These are phyloP conservation scores for Alexandromys fortis DNA, from an alignment of 2,113 vertebrate genomes.

Conservation along the genomic window DNA sequence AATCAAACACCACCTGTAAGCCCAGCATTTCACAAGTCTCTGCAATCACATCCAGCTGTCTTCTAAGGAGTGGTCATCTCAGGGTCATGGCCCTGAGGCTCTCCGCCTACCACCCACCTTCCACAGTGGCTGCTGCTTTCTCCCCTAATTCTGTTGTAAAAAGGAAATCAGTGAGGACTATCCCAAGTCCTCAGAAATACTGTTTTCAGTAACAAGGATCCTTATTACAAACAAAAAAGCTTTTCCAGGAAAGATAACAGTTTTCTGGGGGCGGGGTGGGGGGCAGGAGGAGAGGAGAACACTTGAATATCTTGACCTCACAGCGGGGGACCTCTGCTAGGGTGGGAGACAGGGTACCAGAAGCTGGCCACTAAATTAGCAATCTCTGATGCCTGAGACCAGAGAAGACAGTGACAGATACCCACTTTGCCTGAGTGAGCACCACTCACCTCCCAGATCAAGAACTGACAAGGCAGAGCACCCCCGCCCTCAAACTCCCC, in stretches of 20 bases:
- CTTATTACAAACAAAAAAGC: background rate
- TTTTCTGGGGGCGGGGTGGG: background rate
- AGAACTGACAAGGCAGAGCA: background rate
- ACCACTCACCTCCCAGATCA: background rate
- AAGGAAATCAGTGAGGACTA: constrained; percentile 18
- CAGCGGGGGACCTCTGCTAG: background rate
- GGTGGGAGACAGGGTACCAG: background rate
- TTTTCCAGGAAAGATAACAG: background rate
- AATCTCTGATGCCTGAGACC: constrained; percentile 27
- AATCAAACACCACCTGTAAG: constrained; percentile 85
- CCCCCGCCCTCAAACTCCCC: background rate
- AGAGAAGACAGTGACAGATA: background rate
- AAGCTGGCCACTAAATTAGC: constrained; percentile 8
- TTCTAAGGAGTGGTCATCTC: constrained; percentile 51
- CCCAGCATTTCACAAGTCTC: constrained; percentile 86
- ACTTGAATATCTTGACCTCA: background rate
- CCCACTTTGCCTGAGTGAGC: background rate
- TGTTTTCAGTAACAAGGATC: background rate
- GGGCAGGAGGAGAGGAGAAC: too few species aligned
- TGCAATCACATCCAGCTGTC: constrained; percentile 57
- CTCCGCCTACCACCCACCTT: background rate
- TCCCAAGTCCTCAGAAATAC: constrained; percentile 4
- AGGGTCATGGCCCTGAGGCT: background rate
- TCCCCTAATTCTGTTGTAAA: background rate
- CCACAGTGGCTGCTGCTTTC: background rate